These are phyloP conservation scores for Corythoichthys intestinalis DNA, from an alignment of 2,113 vertebrate genomes.

Conservation along the genomic window DNA sequence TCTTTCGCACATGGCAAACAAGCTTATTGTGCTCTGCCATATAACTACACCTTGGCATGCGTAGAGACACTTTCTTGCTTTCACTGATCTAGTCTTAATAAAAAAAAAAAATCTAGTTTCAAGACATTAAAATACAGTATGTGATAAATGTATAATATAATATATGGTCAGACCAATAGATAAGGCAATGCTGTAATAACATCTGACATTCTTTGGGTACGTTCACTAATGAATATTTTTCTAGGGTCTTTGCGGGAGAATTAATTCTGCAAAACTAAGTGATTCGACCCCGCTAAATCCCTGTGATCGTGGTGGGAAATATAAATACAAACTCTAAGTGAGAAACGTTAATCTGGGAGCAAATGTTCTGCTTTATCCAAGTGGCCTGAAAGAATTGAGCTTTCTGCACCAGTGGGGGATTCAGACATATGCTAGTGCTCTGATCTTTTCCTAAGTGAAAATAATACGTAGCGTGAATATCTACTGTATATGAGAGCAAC, in stretches of 20 bases:
- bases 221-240: slow-evolving; percentile 4
- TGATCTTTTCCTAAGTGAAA: not conserved
- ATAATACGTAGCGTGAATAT: not conserved
- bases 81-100: not conserved
- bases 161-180: not conserved
- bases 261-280: slow-evolving; percentile 30
- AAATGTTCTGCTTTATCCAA: slow-evolving; percentile 17
- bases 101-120: not conserved
- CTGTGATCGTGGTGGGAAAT: slow-evolving; percentile 8
- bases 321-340: slow-evolving; percentile 33
- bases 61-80: not conserved
- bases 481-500: not conserved
- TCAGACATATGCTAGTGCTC: not conserved
- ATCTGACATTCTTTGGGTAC: not conserved
- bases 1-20: slow-evolving; percentile 7
- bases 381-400: slow-evolving; percentile 7
- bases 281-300: slow-evolving; percentile 35
- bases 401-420: slow-evolving; percentile 1
- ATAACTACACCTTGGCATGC: not conserved
- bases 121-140: not conserved
- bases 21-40: not conserved
- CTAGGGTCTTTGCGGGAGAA: slow-evolving; percentile 18
- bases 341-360: slow-evolving; percentile 24
- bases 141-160: not conserved
- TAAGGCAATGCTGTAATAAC: not conserved